A percentile compares a stretch with the other conserved stretches of the same genome.
These are phyloP conservation scores for Drosophila paracracens DNA, from an alignment of 2,888 invertebrate species.

Conservation along the genomic window DNA sequence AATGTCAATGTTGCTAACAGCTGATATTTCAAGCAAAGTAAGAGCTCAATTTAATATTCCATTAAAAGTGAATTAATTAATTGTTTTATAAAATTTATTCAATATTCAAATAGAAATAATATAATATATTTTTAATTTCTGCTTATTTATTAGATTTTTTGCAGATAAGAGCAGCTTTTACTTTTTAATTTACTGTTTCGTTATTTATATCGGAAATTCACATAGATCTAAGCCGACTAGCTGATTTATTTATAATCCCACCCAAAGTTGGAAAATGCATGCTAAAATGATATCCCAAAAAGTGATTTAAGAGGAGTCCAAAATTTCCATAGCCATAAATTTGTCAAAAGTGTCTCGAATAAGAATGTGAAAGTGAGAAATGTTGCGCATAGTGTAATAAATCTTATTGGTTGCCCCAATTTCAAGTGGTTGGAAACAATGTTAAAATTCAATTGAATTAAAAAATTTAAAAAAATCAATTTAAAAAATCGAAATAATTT, in stretches of 20 bases:
- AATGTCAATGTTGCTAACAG: background rate
- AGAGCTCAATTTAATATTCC: background rate
- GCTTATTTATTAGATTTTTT: background rate
- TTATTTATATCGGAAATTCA: fast-evolving
- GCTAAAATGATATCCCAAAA: background rate
- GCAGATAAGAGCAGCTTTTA: too few species aligned
- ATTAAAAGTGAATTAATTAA: background rate
- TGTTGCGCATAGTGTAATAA: background rate
- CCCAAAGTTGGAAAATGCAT: background rate
- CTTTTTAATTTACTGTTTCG: background rate
- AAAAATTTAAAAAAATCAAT: background rate
- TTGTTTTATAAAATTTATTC: background rate
- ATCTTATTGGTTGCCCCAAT: background rate
- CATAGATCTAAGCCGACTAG: background rate
- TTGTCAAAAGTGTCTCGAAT: background rate
- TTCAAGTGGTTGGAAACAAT: background rate
- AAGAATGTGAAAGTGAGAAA: background rate
- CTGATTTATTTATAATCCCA: background rate
- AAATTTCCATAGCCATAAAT: background rate
- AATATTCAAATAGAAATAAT: background rate
- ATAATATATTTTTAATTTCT: background rate
- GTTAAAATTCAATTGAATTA: background rate
- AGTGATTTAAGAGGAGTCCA: background rate
- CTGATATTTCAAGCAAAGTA: background rate
- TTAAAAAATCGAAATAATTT: background rate